Conservation (phyloP, 2,113 vertebrate genomes). For the Erpornis zantholeuca region DNA sequence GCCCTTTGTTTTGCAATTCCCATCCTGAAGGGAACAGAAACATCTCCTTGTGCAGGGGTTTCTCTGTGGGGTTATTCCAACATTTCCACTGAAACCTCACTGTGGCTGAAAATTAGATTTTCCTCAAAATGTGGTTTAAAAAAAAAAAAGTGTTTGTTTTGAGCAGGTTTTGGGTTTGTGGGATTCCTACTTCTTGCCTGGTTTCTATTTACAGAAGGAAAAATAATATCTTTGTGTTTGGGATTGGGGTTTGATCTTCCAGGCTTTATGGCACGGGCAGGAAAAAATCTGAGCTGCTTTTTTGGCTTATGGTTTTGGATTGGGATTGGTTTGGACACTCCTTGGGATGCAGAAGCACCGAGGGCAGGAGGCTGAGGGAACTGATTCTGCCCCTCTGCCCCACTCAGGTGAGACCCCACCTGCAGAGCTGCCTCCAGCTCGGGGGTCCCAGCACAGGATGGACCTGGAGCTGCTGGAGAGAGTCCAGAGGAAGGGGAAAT, state of each 20-base stretch:
- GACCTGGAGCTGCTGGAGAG: neutral
- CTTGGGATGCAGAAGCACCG: neutral
- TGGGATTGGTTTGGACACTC: neutral
- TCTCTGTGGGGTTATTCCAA: neutral
- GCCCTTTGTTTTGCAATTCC: slow-evolving; percentile 24
- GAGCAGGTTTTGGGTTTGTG: neutral
- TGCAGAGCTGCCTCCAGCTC: neutral
- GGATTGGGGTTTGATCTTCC: neutral
- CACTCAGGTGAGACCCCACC: neutral
- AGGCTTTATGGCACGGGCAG: fast-evolving
- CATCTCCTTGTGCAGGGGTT: neutral
- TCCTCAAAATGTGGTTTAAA: neutral
- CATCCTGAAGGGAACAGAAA: neutral
- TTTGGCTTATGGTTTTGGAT: neutral
- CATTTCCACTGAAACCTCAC: neutral
- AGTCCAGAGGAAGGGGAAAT: neutral
- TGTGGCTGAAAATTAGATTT: neutral
- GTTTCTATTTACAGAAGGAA: neutral
- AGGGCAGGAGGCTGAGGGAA: neutral
- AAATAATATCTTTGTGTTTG: neutral
- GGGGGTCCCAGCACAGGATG: fast-evolving
- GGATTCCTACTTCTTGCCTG: neutral
- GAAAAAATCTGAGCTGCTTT: neutral
- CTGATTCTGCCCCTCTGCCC: neutral
- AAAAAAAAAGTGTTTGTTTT: neutral